Percentiles rank a stretch among this genome's conserved stretches.
Conservation (phyloP, 2,797 vertebrate genomes). For the Mormyrops boulengeri region DNA sequence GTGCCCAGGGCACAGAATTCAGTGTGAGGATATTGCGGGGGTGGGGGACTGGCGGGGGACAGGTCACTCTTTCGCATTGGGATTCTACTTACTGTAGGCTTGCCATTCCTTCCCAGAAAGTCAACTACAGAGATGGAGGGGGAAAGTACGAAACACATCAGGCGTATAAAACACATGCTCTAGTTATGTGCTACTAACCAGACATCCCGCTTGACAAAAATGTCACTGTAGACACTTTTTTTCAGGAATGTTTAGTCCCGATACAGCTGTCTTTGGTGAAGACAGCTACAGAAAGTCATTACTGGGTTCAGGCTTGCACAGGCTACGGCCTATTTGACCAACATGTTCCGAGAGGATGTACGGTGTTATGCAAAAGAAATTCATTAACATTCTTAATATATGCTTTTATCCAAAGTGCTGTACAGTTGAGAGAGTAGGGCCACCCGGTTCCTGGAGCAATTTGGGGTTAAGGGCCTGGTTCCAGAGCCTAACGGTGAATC, state of each 20-base stretch:
- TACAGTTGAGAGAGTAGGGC: background rate
- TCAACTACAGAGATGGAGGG: background rate
- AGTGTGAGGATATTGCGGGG: background rate
- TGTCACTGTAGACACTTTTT: background rate
- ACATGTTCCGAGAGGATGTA: background rate
- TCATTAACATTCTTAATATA: background rate
- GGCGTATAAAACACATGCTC: background rate
- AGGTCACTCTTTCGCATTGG: background rate
- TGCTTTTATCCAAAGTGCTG: background rate
- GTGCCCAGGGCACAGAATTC: background rate
- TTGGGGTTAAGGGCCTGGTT: background rate
- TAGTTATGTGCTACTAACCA: background rate
- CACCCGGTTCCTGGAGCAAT: background rate
- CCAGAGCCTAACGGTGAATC: background rate
- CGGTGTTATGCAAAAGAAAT: background rate
- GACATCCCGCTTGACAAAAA: background rate
- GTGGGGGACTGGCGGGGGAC: background rate
- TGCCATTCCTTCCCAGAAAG: conserved; percentile 6
- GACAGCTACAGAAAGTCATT: background rate
- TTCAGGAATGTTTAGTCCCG: background rate
- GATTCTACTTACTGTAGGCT: background rate
- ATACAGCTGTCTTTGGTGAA: background rate
- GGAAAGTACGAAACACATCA: background rate
- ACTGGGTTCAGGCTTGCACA: background rate
- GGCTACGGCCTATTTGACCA: background rate